A percentile compares a stretch with the other conserved stretches of the same genome.
phyloP scores from a whole-genome alignment of 2,113 vertebrate species.

The Aviceda subcristata region DNA sequence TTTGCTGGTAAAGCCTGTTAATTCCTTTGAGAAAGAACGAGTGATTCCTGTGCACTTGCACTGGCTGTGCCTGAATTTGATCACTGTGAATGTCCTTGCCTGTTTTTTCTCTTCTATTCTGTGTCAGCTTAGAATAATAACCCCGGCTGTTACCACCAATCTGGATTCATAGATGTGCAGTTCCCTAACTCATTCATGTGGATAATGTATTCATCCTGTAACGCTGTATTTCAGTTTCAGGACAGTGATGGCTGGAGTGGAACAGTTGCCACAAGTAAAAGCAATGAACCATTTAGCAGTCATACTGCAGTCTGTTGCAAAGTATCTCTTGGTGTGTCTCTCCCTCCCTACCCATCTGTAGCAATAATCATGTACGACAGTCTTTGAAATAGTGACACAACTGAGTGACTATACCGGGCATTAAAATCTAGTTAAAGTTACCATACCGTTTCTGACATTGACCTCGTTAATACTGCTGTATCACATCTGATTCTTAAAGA shows the following conservation, averaged over 20 bases:
- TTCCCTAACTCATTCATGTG: neutral
- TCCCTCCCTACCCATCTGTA: neutral
- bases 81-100: neutral
- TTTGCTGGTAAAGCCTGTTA: neutral
- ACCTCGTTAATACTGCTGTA: neutral
- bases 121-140: neutral
- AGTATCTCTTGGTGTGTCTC: neutral
- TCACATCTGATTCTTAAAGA: neutral
- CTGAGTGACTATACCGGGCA: neutral
- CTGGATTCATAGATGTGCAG: neutral
- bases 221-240: neutral
- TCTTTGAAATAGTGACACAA: neutral
- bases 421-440: neutral
- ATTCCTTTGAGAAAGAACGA: neutral
- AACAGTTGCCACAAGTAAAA: neutral
- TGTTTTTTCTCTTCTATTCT: neutral
- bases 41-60: neutral
- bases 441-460: neutral
- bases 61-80: neutral
- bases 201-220: neutral
- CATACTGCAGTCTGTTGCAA: neutral
- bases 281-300: conserved; percentile 20
- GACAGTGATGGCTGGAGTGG: neutral
- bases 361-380: neutral
- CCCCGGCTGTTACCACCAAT: neutral